These are phyloP conservation scores for Marcusenius ussheri DNA, from an alignment of 2,113 vertebrate genomes.

Conservation along the genomic window DNA sequence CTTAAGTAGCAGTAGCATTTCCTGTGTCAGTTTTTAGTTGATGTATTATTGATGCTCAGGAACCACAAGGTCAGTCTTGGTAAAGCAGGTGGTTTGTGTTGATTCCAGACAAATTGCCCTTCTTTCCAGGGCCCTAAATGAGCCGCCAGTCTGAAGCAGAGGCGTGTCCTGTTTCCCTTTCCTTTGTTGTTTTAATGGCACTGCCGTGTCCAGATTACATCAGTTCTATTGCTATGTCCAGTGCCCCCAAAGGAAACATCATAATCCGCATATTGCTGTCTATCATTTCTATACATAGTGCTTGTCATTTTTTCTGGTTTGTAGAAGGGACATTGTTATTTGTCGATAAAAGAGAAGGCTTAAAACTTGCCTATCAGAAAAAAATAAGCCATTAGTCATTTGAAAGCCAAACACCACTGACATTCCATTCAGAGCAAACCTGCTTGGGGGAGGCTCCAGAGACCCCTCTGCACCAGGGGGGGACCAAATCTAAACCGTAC, in stretches of 20 bases:
- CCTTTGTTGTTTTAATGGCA: neutral
- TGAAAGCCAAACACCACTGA: neutral
- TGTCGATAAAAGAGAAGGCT: neutral
- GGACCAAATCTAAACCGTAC: neutral
- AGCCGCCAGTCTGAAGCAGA: neutral
- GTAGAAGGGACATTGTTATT: neutral
- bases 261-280: neutral
- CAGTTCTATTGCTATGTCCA: neutral
- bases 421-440: neutral
- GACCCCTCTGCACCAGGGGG: too few relatives aligned
- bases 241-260: neutral
- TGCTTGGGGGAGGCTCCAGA: neutral
- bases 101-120: neutral
- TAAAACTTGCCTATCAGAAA: neutral
- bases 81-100: neutral
- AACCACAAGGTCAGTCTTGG: conserved; percentile 1
- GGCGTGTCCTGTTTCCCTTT: too few relatives aligned
- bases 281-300: neutral
- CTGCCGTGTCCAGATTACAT: neutral
- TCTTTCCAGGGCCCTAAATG: neutral
- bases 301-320: neutral
- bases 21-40: neutral
- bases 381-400: neutral
- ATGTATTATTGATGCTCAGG: conserved; percentile 2
- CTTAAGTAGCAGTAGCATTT: neutral